A percentile compares a stretch with the other conserved stretches of the same genome.
phyloP scores from a whole-genome alignment of 2,888 invertebrate species.

The Neoitamus cyanurus region DNA sequence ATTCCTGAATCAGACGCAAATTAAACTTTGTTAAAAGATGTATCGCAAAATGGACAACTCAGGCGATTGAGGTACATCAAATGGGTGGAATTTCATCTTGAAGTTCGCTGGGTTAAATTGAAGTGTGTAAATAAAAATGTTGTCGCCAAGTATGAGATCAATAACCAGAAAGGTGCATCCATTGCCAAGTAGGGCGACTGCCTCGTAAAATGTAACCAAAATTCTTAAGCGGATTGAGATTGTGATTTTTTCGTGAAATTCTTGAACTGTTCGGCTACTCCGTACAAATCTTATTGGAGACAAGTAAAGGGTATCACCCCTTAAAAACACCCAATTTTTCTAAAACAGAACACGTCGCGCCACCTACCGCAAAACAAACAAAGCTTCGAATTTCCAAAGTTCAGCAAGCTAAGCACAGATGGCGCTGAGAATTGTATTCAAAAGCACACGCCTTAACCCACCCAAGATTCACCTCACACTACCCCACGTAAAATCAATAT shows the following conservation, averaged over 20 bases:
- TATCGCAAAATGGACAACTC: background rate
- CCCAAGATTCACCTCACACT: background rate
- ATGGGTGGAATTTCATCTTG: background rate
- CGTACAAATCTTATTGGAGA: background rate
- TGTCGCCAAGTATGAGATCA: background rate
- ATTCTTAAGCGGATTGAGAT: too few species aligned
- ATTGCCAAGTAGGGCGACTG: too few species aligned
- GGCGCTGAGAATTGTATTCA: background rate
- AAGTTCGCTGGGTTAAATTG: background rate
- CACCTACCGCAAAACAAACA: background rate
- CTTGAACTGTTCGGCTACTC: too few species aligned
- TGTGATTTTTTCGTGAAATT: too few species aligned
- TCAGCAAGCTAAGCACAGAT: background rate
- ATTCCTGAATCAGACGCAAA: background rate
- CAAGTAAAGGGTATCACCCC: background rate
- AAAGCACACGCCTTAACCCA: background rate
- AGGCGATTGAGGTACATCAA: background rate
- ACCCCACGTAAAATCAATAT: slow-evolving; percentile 17
- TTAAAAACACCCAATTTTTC: background rate
- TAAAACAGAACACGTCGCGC: background rate
- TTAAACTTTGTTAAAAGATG: background rate
- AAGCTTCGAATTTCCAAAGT: background rate
- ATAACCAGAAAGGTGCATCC: background rate
- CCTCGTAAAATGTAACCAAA: too few species aligned
- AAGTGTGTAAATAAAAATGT: background rate